phyloP scores from a whole-genome alignment of 2,113 vertebrate species.

The Tyrannus savana region DNA sequence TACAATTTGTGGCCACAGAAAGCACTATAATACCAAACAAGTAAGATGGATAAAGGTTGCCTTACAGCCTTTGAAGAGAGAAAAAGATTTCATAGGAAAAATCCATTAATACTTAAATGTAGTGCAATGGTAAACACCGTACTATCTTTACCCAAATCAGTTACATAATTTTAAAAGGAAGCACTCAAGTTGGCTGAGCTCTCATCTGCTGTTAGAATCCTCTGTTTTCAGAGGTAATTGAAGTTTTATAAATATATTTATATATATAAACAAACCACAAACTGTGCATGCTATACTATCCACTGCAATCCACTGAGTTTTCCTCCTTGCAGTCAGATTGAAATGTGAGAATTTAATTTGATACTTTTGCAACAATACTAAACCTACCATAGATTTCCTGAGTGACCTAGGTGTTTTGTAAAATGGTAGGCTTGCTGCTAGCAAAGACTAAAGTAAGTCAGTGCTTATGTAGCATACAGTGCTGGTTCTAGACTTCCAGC shows the following conservation, averaged over 20 bases:
- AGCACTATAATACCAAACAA: constrained; percentile 43
- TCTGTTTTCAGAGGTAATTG: constrained; percentile 40
- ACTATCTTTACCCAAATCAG: constrained; percentile 51
- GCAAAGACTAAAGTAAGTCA: not conserved
- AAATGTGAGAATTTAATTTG: constrained; percentile 27
- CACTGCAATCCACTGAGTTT: not conserved
- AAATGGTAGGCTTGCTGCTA: not conserved
- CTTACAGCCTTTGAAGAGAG: constrained; percentile 33
- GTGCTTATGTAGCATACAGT: not conserved
- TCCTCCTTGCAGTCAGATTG: not conserved
- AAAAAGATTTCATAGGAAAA: constrained; percentile 54
- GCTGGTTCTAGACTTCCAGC: not conserved
- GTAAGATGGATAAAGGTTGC: constrained; percentile 21
- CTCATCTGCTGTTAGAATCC: constrained; percentile 39
- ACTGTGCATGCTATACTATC: not conserved
- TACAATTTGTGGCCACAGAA: constrained; percentile 50
- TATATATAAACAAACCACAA: constrained; percentile 2
- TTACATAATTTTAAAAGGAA: constrained; percentile 54
- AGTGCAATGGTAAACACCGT: constrained; percentile 45
- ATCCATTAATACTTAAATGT: constrained; percentile 59
- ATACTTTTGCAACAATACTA: not conserved
- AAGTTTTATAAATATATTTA: constrained; percentile 29
- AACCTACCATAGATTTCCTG: not conserved
- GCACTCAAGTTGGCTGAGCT: not conserved
- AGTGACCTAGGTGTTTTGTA: not conserved